phyloP scores from a whole-genome alignment of 2,797 vertebrate genomes.

The Sebastiscus tertius region DNA sequence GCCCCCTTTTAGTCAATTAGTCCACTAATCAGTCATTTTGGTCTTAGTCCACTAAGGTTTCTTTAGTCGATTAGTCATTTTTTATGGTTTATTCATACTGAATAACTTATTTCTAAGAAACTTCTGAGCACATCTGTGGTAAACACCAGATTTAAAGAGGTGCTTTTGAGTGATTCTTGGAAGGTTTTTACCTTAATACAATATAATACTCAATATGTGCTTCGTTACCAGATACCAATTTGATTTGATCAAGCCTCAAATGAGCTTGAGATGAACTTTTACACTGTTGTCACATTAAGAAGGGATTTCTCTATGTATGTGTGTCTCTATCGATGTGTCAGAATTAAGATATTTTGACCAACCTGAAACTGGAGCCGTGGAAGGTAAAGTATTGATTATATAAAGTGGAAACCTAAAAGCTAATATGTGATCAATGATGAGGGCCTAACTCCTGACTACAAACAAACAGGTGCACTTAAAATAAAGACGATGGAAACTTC shows the following conservation, averaged over 20 bases:
- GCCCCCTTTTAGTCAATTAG: too few relatives aligned
- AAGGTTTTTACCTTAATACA: too few relatives aligned
- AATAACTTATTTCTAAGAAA: too few relatives aligned
- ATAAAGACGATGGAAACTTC: accelerated
- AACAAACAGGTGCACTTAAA: background rate
- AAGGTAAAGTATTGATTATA: background rate
- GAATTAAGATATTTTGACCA: background rate
- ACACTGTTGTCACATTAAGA: background rate
- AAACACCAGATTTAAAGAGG: too few relatives aligned
- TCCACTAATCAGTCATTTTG: too few relatives aligned
- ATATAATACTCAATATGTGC: background rate
- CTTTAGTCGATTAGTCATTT: too few relatives aligned
- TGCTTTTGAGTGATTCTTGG: too few relatives aligned
- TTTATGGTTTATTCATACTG: too few relatives aligned
- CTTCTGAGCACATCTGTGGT: too few relatives aligned
- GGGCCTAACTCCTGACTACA: background rate
- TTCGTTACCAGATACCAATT: background rate
- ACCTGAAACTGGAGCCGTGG: background rate
- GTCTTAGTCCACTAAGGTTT: too few relatives aligned
- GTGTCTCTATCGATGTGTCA: background rate
- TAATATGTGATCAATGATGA: too few relatives aligned
- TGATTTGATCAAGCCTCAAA: background rate
- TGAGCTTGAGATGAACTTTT: background rate
- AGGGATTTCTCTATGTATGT: background rate
- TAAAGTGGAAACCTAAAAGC: background rate